Evolutionary conservation across 2,797 vertebrate genomes (phyloP).

Genomic region (Fratercula arctica): DNA sequence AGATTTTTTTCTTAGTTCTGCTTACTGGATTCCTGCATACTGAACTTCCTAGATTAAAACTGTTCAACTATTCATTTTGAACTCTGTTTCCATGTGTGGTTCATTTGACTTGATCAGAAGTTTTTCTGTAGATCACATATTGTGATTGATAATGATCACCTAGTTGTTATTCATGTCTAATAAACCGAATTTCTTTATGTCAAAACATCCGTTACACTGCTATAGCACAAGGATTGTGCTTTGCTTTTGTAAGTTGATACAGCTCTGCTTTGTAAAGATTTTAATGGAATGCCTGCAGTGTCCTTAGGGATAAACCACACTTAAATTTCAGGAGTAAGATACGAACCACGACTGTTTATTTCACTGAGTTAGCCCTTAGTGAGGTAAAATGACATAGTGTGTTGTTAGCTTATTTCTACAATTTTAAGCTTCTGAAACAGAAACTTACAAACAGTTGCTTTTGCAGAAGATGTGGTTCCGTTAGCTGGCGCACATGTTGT

Average conservation of each 20-base stretch:
- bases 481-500: neutral
- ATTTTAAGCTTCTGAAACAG: neutral
- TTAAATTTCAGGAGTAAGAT: neutral
- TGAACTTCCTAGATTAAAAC: neutral
- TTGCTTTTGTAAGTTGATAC: neutral
- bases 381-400: neutral
- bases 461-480: neutral
- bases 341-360: neutral
- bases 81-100: neutral
- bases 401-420: neutral
- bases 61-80: neutral
- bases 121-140: neutral
- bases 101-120: neutral
- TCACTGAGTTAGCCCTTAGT: neutral
- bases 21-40: neutral
- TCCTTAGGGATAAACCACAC: neutral
- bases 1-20: neutral
- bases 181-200: neutral
- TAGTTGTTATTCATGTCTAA: neutral
- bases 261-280: neutral
- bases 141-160: neutral
- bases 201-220: neutral
- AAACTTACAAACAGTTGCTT: neutral
- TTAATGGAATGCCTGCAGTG: neutral
- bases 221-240: neutral